Evolutionary conservation across 2,797 vertebrate species (phyloP).

Genomic region (Monodelphis domestica): DNA sequence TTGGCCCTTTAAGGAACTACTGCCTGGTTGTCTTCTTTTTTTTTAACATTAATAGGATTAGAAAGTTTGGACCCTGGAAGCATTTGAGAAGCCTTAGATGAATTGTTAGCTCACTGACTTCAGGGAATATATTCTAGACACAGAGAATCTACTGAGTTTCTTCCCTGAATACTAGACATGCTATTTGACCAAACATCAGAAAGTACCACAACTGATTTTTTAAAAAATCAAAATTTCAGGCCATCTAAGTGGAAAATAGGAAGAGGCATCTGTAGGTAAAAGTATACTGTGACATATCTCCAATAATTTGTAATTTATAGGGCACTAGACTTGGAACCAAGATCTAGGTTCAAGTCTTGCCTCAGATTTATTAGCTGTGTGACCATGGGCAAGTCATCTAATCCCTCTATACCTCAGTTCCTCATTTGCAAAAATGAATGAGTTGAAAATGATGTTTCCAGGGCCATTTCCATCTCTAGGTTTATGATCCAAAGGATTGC

Average conservation of each 20-base stretch:
- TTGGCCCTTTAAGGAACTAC: not conserved
- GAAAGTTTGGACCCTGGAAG: not conserved
- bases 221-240: not conserved
- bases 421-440: not conserved
- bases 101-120: not conserved
- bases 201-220: not conserved
- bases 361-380: not conserved
- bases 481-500: too few relatives aligned
- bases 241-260: not conserved
- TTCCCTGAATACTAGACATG: not conserved
- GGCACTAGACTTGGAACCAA: not conserved
- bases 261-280: not conserved
- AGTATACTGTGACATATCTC: not conserved
- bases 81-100: not conserved
- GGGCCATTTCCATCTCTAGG: not conserved
- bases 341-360: not conserved
- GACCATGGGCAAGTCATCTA: not conserved
- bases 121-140: not conserved
- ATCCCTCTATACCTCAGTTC: not conserved
- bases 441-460: not conserved
- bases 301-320: not conserved
- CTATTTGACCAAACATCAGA: not conserved
- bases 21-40: not conserved
- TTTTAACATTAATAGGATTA: not conserved
- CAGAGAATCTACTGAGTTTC: not conserved